phyloP scores from a whole-genome alignment of 2,113 vertebrate genomes.

The Heterochromis multidens region DNA sequence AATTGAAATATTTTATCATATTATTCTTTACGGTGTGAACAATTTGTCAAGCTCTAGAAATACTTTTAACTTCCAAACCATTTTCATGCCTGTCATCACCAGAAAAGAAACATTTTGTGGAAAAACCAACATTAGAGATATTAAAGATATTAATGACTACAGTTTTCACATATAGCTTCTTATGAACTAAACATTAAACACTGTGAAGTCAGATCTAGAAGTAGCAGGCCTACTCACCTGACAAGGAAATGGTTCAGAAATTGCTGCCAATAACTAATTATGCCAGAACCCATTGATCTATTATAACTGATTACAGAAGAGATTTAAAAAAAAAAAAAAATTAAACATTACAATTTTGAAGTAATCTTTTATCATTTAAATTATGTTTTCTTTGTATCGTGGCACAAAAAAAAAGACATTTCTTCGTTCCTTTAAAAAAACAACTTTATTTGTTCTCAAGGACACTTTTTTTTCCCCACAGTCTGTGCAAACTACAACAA shows the following conservation, averaged over 20 bases:
- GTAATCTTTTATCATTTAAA: not conserved
- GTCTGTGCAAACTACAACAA: not conserved
- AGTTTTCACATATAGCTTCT: not conserved
- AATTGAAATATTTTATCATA: not conserved
- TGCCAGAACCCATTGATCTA: too few species aligned
- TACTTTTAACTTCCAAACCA: not conserved
- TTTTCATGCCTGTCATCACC: not conserved
- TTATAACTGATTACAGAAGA: too few species aligned
- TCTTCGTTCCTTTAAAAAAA: not conserved
- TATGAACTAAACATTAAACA: not conserved
- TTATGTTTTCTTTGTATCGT: not conserved
- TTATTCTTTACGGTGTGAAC: not conserved
- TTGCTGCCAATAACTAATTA: not conserved
- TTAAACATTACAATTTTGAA: not conserved
- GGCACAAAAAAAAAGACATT: not conserved
- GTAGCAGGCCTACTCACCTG: not conserved
- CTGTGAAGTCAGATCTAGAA: too few species aligned
- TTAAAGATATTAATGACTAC: not conserved
- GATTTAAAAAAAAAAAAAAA: too few species aligned
- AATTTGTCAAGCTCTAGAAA: not conserved
- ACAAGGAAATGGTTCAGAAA: not conserved
- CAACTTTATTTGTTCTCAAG: conserved; percentile 18
- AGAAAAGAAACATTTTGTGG: not conserved
- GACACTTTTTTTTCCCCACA: conserved; percentile 2
- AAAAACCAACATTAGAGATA: not conserved